Base-by-base conservation (phyloP, 2,797 vertebrate species). In the Rhabdophis nuchalis region DNA sequence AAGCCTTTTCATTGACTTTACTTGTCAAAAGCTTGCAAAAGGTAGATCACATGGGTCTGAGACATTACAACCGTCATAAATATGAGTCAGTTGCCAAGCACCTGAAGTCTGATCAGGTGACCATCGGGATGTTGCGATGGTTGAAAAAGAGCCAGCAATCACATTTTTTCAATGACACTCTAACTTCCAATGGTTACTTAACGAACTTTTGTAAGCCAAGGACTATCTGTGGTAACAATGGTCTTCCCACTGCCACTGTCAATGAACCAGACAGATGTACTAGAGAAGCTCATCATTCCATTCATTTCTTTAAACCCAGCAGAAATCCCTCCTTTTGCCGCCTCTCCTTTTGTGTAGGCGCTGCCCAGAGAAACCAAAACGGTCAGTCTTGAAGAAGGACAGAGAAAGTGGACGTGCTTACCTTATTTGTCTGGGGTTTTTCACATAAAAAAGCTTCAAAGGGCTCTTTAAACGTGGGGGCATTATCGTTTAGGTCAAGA, bases 381-480 rank as follows among this genome's bases (percentile, higher is more conserved):
- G 72, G 9, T 46, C 36, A 46, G 10, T 46, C 36, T 77, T 46
- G 36, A 77, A 20, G 20, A 41, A 77, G 64, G 46, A 41, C 41
- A 82, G 36, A 46, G 41, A 82, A 82, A 12, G 20, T 5, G 20
- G 3, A 23, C 3, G 11, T 11, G 20, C 25, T 94, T 98, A 99
- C 99, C 98, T 98, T 98, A 77, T 98, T 99, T 9, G 97, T 98
- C 14, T 96, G 95, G 5, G 98, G 98, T 14, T 97, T 99, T 96
- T 99, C 99, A 97, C 99, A 99, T 95, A 99, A 98, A 20, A 98
- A 97, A 16, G 98, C 98, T 96, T 99, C 99, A 1, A 99, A 98
- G 92, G 98, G 97, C 3, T 97, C 97, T 0, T 98, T 98, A 61
- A 99, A 98, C 95, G 98, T 99, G 53, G 99, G 99, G 27, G 98